A percentile compares a stretch with the other conserved stretches of the same genome.
These are phyloP conservation scores for Astyanax mexicanus DNA, from an alignment of 2,797 vertebrate genomes.

Conservation along the genomic window DNA sequence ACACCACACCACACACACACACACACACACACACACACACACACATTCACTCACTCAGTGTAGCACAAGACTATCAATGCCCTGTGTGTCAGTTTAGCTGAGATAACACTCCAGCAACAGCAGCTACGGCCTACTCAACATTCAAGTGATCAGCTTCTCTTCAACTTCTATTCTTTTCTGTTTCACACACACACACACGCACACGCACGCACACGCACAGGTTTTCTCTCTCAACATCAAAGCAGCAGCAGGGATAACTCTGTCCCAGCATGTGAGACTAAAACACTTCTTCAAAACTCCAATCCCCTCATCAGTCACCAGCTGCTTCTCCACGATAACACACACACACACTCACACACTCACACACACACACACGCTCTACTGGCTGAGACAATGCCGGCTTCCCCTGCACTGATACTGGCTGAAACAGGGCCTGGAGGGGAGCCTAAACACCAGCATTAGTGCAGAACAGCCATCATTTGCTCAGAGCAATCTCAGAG, in stretches of 20 bases:
- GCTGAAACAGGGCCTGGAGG: conserved; percentile 8
- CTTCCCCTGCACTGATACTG: conserved; percentile 2
- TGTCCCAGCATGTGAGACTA: conserved; percentile 20
- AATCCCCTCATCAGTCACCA: conserved; percentile 29
- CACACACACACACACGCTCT: too few relatives aligned
- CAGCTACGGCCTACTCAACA: conserved; percentile 10
- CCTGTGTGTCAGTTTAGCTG: background rate
- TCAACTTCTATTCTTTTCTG: background rate
- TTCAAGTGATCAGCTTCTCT: conserved; percentile 30
- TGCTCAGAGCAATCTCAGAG: background rate
- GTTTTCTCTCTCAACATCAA: conserved; percentile 32
- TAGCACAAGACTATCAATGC: background rate
- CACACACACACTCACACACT: too few relatives aligned
- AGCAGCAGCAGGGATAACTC: conserved; percentile 6
- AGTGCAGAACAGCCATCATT: background rate
- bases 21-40: too few relatives aligned
- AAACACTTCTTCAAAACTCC: conserved; percentile 20
- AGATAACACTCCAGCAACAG: conserved; percentile 28
- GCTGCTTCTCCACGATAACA: conserved; percentile 37
- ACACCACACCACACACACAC: too few relatives aligned
- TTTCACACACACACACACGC: background rate
- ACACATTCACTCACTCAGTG: background rate
- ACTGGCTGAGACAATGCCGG: background rate
- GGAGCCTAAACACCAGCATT: conserved; percentile 17
- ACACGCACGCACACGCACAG: background rate